Evolutionary conservation across 1,140 invertebrate species (phyloP).

Genomic region (Conus betulinus): DNA sequence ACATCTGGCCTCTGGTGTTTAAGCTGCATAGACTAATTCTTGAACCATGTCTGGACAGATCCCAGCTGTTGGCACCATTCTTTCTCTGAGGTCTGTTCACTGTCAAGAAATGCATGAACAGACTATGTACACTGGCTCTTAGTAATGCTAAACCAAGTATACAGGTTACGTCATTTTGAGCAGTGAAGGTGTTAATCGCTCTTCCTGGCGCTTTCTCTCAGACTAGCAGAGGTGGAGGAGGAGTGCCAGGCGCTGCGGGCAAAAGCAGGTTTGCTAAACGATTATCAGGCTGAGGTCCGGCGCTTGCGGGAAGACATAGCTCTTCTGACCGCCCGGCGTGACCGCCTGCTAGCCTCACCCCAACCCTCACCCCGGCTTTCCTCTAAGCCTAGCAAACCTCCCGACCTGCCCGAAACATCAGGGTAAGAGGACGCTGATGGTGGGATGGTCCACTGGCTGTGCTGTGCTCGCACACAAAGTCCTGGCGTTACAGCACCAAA

Average conservation of each 20-base stretch:
- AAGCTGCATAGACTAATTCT: too few relatives aligned
- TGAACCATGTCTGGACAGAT: too few relatives aligned
- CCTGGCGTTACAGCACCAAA: not conserved
- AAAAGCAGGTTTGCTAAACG: constrained; percentile 67
- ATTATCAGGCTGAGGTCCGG: constrained; percentile 70
- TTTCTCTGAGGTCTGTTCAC: too few relatives aligned
- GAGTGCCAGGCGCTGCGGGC: constrained; percentile 66
- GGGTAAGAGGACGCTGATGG: not conserved
- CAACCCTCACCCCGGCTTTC: not conserved
- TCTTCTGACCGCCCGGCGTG: constrained; percentile 62
- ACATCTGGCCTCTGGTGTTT: too few relatives aligned
- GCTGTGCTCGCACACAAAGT: not conserved
- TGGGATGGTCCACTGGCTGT: not conserved
- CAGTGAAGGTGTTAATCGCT: too few relatives aligned
- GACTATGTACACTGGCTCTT: too few relatives aligned
- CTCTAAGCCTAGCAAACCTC: not conserved
- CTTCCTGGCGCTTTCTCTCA: constrained; percentile 36
- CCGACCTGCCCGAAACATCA: not conserved
- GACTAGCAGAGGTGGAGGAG: constrained; percentile 69
- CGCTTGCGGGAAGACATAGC: constrained; percentile 71
- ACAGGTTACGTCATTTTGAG: too few relatives aligned
- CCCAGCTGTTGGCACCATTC: too few relatives aligned
- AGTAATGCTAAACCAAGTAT: too few relatives aligned
- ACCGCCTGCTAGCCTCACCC: constrained; percentile 29
- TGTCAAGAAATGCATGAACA: too few relatives aligned